Percentiles rank a stretch among this genome's conserved stretches.
These are phyloP conservation scores for Sus cebifrons DNA, from an alignment of 2,797 vertebrate genomes.

Conservation along the genomic window DNA sequence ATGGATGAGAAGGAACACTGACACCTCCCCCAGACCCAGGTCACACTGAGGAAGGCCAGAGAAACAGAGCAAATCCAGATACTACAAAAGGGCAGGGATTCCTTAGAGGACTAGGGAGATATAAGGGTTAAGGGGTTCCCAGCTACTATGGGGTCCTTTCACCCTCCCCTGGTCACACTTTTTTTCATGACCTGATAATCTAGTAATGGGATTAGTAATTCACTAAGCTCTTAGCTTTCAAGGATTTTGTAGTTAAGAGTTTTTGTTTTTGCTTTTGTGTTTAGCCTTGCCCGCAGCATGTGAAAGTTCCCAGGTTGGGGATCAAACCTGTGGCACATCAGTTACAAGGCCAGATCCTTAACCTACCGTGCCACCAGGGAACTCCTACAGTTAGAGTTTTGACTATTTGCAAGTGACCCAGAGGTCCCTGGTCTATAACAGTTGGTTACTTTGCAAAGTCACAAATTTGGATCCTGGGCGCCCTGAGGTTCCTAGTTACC, in stretches of 20 bases:
- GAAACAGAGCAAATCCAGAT: background rate
- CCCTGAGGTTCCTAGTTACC: background rate
- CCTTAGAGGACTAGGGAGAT: background rate
- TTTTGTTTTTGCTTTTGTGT: too few relatives aligned
- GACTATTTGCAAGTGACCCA: background rate
- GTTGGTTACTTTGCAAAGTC: background rate
- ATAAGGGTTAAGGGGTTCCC: background rate
- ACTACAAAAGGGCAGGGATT: background rate
- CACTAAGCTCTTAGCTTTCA: background rate
- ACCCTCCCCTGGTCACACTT: background rate
- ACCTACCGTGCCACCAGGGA: too few relatives aligned
- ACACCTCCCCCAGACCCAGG: background rate
- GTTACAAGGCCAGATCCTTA: too few relatives aligned
- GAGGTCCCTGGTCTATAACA: background rate
- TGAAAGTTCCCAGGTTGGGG: too few relatives aligned
- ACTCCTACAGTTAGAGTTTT: background rate
- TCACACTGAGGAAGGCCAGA: background rate
- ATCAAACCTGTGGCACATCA: too few relatives aligned
- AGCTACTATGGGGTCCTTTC: background rate
- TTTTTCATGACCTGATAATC: background rate
- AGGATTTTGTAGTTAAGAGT: background rate
- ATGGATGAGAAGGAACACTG: background rate
- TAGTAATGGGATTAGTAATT: slow-evolving; percentile 23
- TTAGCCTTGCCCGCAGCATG: too few relatives aligned
- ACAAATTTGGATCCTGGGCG: background rate